Base-by-base conservation (phyloP, 2,797 vertebrate species). In the Sebastes cheni region DNA sequence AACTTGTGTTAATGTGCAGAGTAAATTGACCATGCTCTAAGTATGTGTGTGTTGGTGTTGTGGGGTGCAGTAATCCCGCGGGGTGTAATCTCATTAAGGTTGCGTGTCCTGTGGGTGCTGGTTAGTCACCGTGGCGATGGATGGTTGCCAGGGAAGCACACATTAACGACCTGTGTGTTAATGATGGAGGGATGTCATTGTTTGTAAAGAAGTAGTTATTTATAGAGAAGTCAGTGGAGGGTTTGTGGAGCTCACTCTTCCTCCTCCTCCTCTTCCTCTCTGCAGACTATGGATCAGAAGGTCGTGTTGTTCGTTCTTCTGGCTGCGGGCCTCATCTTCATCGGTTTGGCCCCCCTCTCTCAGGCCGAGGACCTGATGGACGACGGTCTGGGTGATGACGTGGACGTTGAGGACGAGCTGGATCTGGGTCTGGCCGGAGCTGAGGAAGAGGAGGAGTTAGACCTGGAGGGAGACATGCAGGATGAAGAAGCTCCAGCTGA, bases 211-310 rank as follows among this genome's bases (percentile, higher is more conserved):
- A 18, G 32, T 16, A 5, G 74, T 32, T 56, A 34, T 27, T 74
- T n/a, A 50, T 58, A 30, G 34, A 23, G 13, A 4, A 11, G 39
- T 25, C 56, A 46, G 42, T 46, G 42, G 42, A 46, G 16, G 16
- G 42, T 46, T 46, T 46, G 14, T 6, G 3, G 62, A 60, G 59
- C 55, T 72, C n/a, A 42, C 62, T 23, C n/a, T 46, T 20, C 8
- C n/a, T 27, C 18, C 7, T 30, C 25, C n/a, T 25, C 36, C 23
- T 23, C 25, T 3, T 2, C 50, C 42, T 25, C 2, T 61, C 59
- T 54, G 13, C 91, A 99, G 98, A 97, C 81, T 74, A 99, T 99
- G 98, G 95, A 97, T 94, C 92, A 95, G 80, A 97, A 97, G 90
- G 92, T 96, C 90, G 92, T 95, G 39, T 90, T 98, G 69, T 97